Conservation (phyloP, 2,888 invertebrate genomes). For the Abrostola triplasia region DNA sequence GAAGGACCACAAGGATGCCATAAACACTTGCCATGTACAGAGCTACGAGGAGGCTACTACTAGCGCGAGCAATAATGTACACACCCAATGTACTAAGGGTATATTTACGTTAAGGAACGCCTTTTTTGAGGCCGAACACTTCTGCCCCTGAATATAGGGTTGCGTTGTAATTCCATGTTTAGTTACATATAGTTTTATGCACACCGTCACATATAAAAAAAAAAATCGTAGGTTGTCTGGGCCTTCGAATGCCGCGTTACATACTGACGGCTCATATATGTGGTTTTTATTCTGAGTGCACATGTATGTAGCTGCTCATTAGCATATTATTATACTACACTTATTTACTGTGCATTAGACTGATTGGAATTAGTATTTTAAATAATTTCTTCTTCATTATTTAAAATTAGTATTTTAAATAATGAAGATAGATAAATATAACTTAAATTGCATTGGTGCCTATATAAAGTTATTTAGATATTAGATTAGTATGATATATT, state of each 20-base stretch:
- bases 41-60: neutral
- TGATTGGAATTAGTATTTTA: slow-evolving; percentile 15
- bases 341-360: neutral
- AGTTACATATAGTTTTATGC: neutral
- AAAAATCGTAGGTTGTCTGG: neutral
- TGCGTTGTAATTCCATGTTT: neutral
- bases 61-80: no score
- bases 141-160: neutral
- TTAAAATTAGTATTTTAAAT: no score
- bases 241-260: neutral
- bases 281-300: neutral
- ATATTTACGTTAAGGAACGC: no score
- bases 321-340: no score
- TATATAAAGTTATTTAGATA: slow-evolving; percentile 34
- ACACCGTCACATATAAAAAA: neutral
- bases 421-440: slow-evolving; percentile 31
- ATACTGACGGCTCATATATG: neutral
- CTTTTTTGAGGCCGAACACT: no score
- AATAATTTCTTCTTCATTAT: no score
- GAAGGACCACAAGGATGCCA: neutral
- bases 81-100: no score
- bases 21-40: neutral
- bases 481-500: slow-evolving; percentile 34
- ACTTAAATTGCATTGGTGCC: slow-evolving; percentile 50
- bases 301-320: no score